Conservation (phyloP, 2,113 vertebrate genomes). For the Otus sunia region DNA sequence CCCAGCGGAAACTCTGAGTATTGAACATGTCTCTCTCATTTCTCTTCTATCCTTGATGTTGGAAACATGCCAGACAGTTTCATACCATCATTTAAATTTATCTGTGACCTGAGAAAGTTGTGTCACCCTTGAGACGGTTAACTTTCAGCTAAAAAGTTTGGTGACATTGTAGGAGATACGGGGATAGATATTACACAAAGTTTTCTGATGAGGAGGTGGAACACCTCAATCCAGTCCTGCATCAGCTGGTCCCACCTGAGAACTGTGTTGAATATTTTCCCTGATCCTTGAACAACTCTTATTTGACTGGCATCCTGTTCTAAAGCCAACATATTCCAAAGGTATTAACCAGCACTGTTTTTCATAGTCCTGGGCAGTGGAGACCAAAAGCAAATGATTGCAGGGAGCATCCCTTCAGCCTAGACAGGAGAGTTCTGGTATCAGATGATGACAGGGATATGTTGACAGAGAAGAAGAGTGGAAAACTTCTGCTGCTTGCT, state of each 20-base stretch:
- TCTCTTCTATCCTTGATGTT: neutral
- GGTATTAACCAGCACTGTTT: neutral
- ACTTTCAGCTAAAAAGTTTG: neutral
- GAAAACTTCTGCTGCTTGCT: neutral
- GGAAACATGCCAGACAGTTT: neutral
- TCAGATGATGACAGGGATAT: neutral
- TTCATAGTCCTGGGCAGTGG: neutral
- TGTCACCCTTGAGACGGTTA: neutral
- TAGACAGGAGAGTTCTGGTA: neutral
- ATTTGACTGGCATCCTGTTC: neutral
- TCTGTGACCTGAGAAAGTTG: conserved; percentile 21
- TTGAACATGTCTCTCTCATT: neutral
- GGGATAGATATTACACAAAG: neutral
- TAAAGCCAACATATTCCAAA: neutral
- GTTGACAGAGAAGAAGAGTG: neutral
- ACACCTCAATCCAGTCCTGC: neutral
- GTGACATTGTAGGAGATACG: neutral
- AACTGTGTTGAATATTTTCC: neutral
- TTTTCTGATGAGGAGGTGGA: neutral
- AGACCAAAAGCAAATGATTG: neutral
- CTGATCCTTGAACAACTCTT: neutral
- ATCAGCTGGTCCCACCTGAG: neutral
- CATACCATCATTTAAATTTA: conserved; percentile 27
- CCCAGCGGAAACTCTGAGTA: neutral
- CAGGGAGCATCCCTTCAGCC: neutral